phyloP scores from a whole-genome alignment of 2,888 invertebrate genomes.

The Endotricha flammealis region DNA sequence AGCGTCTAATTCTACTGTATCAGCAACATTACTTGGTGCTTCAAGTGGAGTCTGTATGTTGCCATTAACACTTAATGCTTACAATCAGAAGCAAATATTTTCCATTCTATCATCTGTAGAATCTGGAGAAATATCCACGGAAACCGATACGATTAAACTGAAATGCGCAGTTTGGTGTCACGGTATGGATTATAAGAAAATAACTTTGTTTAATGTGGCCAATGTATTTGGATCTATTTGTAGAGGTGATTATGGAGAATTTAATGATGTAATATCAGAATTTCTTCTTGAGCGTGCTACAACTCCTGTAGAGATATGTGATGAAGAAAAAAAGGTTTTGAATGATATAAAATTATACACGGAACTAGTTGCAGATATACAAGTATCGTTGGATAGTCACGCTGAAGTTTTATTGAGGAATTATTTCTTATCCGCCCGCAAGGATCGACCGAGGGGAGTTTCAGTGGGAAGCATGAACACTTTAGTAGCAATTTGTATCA shows the following conservation, averaged over 20 bases:
- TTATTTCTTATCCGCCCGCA: slow-evolving; percentile 62
- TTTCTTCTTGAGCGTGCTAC: slow-evolving; percentile 44
- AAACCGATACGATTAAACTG: slow-evolving; percentile 36
- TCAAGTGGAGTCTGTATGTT: slow-evolving; percentile 56
- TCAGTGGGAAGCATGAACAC: slow-evolving; percentile 50
- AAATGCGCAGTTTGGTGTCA: slow-evolving; percentile 62
- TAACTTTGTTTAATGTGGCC: slow-evolving; percentile 46
- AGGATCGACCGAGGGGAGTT: slow-evolving; percentile 46
- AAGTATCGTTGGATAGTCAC: slow-evolving; percentile 38
- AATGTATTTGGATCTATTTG: slow-evolving; percentile 57
- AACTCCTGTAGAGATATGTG: slow-evolving; percentile 27
- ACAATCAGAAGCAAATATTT: slow-evolving; percentile 50
- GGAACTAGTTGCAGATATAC: slow-evolving; percentile 48
- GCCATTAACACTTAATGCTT: slow-evolving; percentile 54
- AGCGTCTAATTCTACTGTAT: slow-evolving; percentile 34
- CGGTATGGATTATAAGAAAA: slow-evolving; percentile 59
- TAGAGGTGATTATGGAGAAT: slow-evolving; percentile 54
- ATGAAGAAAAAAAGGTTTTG: slow-evolving; percentile 42
- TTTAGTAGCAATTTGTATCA: slow-evolving; percentile 45
- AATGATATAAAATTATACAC: slow-evolving; percentile 47
- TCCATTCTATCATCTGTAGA: slow-evolving; percentile 49
- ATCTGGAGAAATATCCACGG: slow-evolving; percentile 42
- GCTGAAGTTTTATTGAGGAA: slow-evolving; percentile 47
- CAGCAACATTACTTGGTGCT: slow-evolving; percentile 43
- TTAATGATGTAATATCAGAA: slow-evolving; percentile 51